A percentile compares a stretch with the other conserved stretches of the same genome.
Conservation (phyloP, 1,140 invertebrate species). For the Nasonia giraulti region DNA sequence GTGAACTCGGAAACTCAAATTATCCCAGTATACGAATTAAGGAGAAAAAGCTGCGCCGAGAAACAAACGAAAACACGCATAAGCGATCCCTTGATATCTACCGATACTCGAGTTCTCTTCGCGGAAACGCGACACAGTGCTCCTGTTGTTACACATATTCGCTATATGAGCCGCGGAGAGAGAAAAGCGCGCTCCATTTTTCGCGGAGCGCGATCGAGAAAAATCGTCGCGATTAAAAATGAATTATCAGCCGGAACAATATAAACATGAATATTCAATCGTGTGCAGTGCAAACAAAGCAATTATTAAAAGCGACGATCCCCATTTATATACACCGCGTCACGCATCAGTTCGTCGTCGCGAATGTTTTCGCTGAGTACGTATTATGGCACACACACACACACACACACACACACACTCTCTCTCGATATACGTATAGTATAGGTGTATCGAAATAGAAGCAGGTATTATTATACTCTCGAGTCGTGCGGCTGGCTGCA, state of each 20-base stretch:
- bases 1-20: no score
- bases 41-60: background rate
- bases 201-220: no score
- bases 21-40: no score
- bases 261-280: background rate
- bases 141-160: background rate
- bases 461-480: background rate
- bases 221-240: background rate
- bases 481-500: background rate
- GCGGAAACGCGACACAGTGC: background rate
- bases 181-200: no score
- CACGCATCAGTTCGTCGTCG: background rate
- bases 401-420: no score
- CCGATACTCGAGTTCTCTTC: background rate
- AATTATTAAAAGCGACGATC: background rate
- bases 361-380: background rate
- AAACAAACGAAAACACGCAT: background rate
- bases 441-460: no score
- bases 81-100: background rate
- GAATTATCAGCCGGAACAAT: no score
- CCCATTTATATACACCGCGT: no score
- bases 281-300: background rate
- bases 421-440: no score
- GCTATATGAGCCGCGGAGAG: no score
- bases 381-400: no score